Base-by-base conservation (phyloP, 2,797 vertebrate genomes). In the Sebastes paucispinis region DNA sequence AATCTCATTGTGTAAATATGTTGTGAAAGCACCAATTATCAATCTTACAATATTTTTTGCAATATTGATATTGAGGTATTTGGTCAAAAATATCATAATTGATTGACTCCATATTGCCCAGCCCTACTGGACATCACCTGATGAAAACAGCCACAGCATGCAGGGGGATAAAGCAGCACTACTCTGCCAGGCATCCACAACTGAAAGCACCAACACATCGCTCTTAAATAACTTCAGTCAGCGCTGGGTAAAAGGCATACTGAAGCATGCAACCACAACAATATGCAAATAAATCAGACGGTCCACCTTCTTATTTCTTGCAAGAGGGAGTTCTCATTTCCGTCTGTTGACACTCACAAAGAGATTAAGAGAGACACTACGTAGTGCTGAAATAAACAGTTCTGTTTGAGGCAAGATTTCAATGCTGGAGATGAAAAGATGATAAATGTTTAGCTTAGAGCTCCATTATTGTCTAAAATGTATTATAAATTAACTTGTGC, bases 221-320 rank as follows among this genome's bases (percentile, higher is more conserved):
- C 8, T 72, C 11, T 63, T 43, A 13, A 6, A 16, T 52, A 63
- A 77, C n/a, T n/a, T 24, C 27, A 20, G 27, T 24, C 20, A 34
- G 27, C 20, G 34, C 2, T n/a, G 16, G 60, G 18, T 1, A 32
- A 29, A n/a, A 55, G 4, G 6, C n/a, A 50, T 1, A 54, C 47
- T 54, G 20, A 10, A 54, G 74, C 34, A 1, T 79, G 75, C 69
- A 77, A 75, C 66, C 69, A 55, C 73, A 81, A 39, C 31, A 22
- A 69, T 31, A 75, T 75, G 67, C 13, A 65, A 77, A 82, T 75
- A 68, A 75, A 76, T 39, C 25, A 57, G 13, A 79, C 11, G 22
- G 5, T 27, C 24, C 25, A 18, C 8, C 39, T 50, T 16, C 13
- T 25, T 60, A 36, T 47, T 69, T 80, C 66, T 87, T 63, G 39